Evolutionary conservation across 2,797 vertebrate species (phyloP), one percentile per base, ranked within the genome.

Genomic region (Lagocephalus sceleratus): DNA sequence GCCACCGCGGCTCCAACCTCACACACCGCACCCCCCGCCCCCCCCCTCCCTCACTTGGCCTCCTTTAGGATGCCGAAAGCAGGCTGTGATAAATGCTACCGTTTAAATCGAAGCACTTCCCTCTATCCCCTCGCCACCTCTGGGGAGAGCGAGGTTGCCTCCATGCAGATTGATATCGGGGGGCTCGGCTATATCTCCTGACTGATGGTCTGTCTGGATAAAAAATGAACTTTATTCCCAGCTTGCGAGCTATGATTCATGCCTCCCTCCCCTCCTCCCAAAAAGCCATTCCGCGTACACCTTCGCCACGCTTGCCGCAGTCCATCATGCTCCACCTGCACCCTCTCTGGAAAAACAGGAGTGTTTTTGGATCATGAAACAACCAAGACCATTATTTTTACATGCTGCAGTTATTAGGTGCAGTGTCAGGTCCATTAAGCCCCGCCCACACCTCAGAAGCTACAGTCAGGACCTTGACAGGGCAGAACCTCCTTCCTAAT

Each of bases 151-250:
- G 68, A 76, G 62, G 82, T 81, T 83, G 77, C 74, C 79, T 78
- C 77, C 73, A 71, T 79, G 68, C 83, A 90, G 87, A 90, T 87
- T 89, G 87, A 90, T 90, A 90, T 89, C 84, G 70, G 81, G 76
- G 75, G 78, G 75, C 73, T 65, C 66, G 48, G 67, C 79, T 66
- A 72, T 75, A 80, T 81, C 82, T 81, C 75, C 82, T 90, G 89
- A 91, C 73, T 84, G 89, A 91, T 91, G 86, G 86, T 86, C 74
- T 88, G 87, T 86, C 89, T 68, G 73, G 85, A 86, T 89, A 90
- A 89, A 89, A 90, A 87, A 91, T 85, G 70, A 85, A 89, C 84
- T 85, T 88, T 87, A 89, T 88, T 85, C 84, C 81, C 84, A 77
- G 68, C 52, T 56, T 65, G 68, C 74, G 8, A 64, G 81, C 75